Evolutionary conservation across 2,113 vertebrate genomes (phyloP).

Genomic region (Lynx canadensis): DNA sequence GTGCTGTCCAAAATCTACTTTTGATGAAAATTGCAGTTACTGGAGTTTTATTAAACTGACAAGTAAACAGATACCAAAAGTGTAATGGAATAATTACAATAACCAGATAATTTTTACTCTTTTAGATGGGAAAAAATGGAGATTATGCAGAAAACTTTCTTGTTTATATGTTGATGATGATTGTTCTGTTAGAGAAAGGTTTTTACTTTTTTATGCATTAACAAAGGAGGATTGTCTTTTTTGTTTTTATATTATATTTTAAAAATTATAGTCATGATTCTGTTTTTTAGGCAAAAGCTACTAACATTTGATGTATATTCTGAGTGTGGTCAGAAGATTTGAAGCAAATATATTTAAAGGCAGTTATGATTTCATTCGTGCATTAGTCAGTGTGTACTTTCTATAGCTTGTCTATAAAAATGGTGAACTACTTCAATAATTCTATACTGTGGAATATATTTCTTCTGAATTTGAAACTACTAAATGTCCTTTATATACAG

Average conservation of each 20-base stretch:
- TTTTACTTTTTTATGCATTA: background rate
- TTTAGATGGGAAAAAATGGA: background rate
- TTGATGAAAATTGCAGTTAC: conserved; percentile 86
- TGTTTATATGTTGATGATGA: background rate
- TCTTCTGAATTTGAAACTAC: conserved; percentile 35
- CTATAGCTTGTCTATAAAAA: background rate
- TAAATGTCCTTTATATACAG: background rate
- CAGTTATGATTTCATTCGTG: background rate
- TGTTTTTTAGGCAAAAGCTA: background rate
- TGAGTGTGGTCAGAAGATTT: background rate
- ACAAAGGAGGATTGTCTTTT: background rate
- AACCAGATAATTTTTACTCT: conserved; percentile 65
- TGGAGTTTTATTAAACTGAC: conserved; percentile 84
- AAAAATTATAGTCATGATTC: background rate
- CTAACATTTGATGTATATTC: conserved; percentile 1
- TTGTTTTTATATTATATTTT: background rate
- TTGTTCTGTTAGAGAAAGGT: background rate
- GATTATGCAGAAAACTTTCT: background rate
- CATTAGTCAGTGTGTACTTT: background rate
- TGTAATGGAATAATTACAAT: conserved; percentile 68
- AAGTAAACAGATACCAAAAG: conserved; percentile 81
- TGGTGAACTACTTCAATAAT: background rate
- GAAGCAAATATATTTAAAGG: conserved; percentile 8
- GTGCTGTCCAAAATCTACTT: conserved; percentile 84
- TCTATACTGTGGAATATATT: conserved; percentile 37